These are phyloP conservation scores for Papilio glaucus DNA, from an alignment of 1,140 invertebrate genomes.

Conservation along the genomic window DNA sequence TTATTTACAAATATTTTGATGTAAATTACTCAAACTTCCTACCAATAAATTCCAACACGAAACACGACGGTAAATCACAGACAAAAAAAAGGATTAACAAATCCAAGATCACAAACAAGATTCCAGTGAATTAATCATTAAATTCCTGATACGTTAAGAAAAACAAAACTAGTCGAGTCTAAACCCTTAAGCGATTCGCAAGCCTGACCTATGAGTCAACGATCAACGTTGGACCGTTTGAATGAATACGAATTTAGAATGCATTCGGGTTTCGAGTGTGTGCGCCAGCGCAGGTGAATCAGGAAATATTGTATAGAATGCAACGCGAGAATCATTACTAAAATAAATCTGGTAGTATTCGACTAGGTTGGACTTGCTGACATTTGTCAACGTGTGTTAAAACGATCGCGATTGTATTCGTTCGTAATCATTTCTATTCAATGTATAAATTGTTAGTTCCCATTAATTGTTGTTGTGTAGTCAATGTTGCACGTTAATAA, in stretches of 20 bases:
- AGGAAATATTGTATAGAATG: constrained; percentile 39
- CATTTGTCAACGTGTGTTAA: not conserved
- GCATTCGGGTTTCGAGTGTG: constrained; percentile 49
- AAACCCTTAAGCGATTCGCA: constrained; percentile 25
- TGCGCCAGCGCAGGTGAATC: constrained; percentile 54
- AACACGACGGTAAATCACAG: not conserved
- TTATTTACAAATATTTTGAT: no score
- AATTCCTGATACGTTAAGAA: constrained; percentile 28
- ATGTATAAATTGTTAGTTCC: no score
- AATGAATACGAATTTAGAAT: constrained; percentile 68
- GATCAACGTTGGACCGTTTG: constrained; percentile 51
- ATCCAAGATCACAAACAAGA: not conserved
- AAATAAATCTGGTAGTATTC: no score
- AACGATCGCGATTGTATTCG: not conserved
- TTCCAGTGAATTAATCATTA: constrained; percentile 17
- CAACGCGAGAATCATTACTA: constrained; percentile 33
- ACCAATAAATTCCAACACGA: not conserved
- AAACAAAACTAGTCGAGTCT: constrained; percentile 14
- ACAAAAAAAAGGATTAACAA: not conserved
- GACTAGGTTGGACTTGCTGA: no score
- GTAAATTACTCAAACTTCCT: not conserved
- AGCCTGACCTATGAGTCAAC: constrained; percentile 53
- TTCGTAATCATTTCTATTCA: not conserved
- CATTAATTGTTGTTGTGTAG: no score
- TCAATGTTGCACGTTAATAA: no score